phyloP scores from a whole-genome alignment of 2,113 vertebrate genomes.

The Tinamus guttatus region DNA sequence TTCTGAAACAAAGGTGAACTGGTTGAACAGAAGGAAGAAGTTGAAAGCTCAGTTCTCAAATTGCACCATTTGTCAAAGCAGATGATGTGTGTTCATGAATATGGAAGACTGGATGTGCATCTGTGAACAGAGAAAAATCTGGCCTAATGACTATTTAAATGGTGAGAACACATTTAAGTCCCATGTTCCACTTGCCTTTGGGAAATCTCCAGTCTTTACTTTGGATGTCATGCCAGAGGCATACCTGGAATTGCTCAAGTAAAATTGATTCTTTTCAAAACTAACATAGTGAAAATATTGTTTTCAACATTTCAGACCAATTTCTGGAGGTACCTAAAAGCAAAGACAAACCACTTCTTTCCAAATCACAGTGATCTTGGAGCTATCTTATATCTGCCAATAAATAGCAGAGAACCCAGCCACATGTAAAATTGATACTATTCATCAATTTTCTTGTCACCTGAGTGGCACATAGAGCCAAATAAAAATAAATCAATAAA shows the following conservation, averaged over 20 bases:
- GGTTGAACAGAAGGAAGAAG: neutral
- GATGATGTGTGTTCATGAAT: constrained; percentile 46
- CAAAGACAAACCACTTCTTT: neutral
- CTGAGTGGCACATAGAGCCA: neutral
- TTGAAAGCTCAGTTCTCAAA: constrained; percentile 17
- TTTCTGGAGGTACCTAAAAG: neutral
- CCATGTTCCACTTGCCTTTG: neutral
- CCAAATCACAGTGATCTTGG: neutral
- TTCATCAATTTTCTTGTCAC: neutral
- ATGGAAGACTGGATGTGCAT: constrained; percentile 52
- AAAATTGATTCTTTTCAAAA: neutral
- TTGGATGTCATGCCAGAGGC: constrained; percentile 22
- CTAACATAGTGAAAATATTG: neutral
- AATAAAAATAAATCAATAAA: neutral
- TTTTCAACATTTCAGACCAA: too few species aligned
- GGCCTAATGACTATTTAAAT: constrained; percentile 66
- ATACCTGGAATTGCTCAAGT: neutral
- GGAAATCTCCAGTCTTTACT: constrained; percentile 18
- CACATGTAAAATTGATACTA: neutral
- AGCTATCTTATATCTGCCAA: neutral
- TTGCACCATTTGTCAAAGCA: constrained; percentile 37
- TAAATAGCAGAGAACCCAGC: neutral
- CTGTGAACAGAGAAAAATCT: constrained; percentile 54
- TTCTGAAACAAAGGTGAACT: neutral
- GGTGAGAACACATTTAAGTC: neutral